Conservation (phyloP, 1,140 invertebrate genomes). For the Oscheius sp. region DNA sequence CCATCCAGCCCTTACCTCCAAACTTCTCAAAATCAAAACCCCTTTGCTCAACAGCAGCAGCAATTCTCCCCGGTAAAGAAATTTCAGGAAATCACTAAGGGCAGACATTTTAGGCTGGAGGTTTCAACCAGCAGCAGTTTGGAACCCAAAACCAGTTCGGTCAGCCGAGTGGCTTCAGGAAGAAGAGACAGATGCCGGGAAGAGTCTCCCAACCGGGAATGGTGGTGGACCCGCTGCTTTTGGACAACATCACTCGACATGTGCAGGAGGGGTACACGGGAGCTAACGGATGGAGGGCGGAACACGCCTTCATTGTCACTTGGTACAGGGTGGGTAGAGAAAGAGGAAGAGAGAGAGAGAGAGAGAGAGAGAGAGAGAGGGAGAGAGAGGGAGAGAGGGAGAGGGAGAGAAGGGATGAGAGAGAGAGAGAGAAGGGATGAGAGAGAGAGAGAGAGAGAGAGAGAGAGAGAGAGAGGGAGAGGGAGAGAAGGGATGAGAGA, state of each 20-base stretch:
- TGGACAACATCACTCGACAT: slow-evolving; percentile 71
- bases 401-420: too few relatives aligned
- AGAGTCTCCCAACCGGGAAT: slow-evolving; percentile 46
- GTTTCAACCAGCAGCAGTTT: neutral
- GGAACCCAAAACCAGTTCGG: slow-evolving; percentile 5
- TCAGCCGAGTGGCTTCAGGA: slow-evolving; percentile 11
- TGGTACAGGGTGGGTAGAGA: slow-evolving; percentile 91
- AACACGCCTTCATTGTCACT: slow-evolving; percentile 82
- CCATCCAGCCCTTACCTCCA: slow-evolving; percentile 9
- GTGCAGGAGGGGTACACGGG: slow-evolving; percentile 80
- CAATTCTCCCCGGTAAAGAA: neutral
- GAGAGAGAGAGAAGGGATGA: too few relatives aligned
- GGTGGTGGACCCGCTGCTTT: slow-evolving; percentile 64
- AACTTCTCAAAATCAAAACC: neutral
- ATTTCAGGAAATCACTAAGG: neutral
- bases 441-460: too few relatives aligned
- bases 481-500: neutral
- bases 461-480: too few relatives aligned
- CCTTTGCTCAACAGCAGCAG: neutral
- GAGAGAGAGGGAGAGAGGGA: too few relatives aligned
- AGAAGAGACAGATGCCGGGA: slow-evolving; percentile 58
- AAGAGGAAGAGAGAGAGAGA: slow-evolving; percentile 55
- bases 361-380: too few relatives aligned
- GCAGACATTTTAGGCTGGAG: neutral
- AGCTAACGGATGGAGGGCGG: slow-evolving; percentile 83